Percentiles rank a stretch among this genome's conserved stretches.
Evolutionary conservation across 2,797 vertebrate species (phyloP).

Genomic region (Trichosurus vulpecula): DNA sequence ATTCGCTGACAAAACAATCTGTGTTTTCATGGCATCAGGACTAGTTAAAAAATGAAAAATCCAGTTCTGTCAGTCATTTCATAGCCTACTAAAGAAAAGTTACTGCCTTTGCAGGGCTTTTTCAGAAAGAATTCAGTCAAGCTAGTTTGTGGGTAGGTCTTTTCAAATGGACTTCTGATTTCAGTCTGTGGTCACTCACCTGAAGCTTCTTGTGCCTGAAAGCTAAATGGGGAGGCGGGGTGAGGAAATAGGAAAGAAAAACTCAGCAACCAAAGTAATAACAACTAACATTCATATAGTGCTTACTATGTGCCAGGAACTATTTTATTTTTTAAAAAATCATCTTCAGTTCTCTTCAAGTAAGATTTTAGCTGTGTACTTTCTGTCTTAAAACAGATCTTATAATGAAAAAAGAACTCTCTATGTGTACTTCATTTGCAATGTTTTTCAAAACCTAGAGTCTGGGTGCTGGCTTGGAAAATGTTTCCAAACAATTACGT

Average conservation of each 20-base stretch:
- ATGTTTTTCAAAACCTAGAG: not conserved
- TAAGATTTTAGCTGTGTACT: not conserved
- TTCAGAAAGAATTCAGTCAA: not conserved
- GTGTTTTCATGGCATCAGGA: not conserved
- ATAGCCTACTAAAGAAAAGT: not conserved
- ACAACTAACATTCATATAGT: not conserved
- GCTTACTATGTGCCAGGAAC: not conserved
- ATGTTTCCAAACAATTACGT: not conserved
- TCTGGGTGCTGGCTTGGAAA: not conserved
- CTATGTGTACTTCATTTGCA: not conserved
- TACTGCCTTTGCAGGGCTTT: not conserved
- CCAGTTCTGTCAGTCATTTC: not conserved
- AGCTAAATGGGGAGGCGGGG: conserved; percentile 2
- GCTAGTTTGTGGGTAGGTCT: not conserved
- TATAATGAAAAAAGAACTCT: conserved; percentile 17
- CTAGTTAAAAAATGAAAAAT: not conserved
- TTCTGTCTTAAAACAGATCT: not conserved
- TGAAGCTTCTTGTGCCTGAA: not conserved
- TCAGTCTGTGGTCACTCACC: not conserved
- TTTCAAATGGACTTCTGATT: not conserved
- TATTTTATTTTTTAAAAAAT: not conserved
- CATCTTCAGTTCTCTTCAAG: not conserved
- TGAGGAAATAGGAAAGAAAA: not conserved
- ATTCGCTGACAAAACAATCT: not conserved
- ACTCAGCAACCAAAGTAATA: not conserved